Conservation (phyloP, 2,113 vertebrate species). For the Candoia aspera region DNA sequence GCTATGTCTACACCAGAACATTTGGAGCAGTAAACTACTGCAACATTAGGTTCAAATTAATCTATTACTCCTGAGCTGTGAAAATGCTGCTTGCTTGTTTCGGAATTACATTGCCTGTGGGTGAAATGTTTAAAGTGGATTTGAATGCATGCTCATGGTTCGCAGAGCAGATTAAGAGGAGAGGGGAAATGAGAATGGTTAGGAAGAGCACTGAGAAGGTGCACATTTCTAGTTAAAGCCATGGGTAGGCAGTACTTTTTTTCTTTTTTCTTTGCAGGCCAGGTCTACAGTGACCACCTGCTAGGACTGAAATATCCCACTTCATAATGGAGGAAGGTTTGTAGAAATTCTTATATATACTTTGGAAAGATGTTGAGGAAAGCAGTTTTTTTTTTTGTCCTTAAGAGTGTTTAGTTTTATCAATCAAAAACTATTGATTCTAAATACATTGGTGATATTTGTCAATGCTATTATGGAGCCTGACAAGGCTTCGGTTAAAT, state of each 20-base stretch:
- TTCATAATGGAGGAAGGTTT: conserved; percentile 85
- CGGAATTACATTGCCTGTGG: conserved; percentile 85
- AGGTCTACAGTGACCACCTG: conserved; percentile 82
- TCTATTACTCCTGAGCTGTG: conserved; percentile 86
- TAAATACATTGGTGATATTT: neutral
- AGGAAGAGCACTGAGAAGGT: conserved; percentile 74
- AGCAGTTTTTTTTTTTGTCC: conserved; percentile 62
- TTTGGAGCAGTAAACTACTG: conserved; percentile 85
- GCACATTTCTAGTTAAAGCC: conserved; percentile 85
- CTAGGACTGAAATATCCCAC: conserved; percentile 86
- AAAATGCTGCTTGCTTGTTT: conserved; percentile 86
- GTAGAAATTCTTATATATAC: conserved; percentile 86
- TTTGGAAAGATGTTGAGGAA: conserved; percentile 76
- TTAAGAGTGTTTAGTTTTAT: conserved; percentile 54
- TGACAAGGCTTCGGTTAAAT: conserved; percentile 44
- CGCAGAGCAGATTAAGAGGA: conserved; percentile 82
- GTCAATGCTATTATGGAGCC: neutral
- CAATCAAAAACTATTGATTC: conserved; percentile 33
- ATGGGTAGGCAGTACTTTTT: conserved; percentile 83
- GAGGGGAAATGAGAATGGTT: conserved; percentile 86
- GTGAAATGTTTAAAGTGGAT: conserved; percentile 84
- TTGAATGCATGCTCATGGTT: conserved; percentile 91
- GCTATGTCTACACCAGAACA: conserved; percentile 87
- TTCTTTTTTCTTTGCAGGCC: conserved; percentile 73
- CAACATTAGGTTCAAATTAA: conserved; percentile 90